phyloP scores from a whole-genome alignment of 2,113 vertebrate species.

The Hippocampus mohnikei region DNA sequence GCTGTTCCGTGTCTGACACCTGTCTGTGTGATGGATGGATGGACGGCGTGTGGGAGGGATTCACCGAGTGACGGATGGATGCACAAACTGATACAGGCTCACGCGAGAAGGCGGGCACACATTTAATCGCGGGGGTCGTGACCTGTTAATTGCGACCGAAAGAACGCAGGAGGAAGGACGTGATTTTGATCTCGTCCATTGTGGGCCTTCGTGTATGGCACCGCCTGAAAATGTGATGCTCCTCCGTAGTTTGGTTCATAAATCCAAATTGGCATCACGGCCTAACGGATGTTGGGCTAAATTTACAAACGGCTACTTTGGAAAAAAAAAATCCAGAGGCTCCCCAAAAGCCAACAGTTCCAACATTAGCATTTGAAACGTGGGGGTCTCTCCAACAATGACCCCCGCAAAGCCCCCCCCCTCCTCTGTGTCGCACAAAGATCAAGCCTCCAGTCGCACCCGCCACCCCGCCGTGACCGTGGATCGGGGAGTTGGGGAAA shows the following conservation, averaged over 20 bases:
- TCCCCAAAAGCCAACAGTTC: slow-evolving; percentile 44
- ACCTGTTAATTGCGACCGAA: slow-evolving; percentile 54
- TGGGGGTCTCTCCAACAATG: slow-evolving; percentile 52
- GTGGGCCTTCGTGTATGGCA: slow-evolving; percentile 12
- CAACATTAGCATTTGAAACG: slow-evolving; percentile 67
- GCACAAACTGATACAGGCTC: slow-evolving; percentile 58
- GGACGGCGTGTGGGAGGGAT: slow-evolving; percentile 22
- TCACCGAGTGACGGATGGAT: slow-evolving; percentile 48
- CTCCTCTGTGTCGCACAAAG: slow-evolving; percentile 41
- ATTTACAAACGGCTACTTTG: slow-evolving; percentile 45
- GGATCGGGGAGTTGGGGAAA: slow-evolving; percentile 47
- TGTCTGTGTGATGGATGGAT: slow-evolving; percentile 62
- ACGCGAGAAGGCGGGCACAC: slow-evolving; percentile 42
- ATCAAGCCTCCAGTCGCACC: slow-evolving; percentile 42
- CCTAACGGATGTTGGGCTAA: background rate
- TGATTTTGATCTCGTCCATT: slow-evolving; percentile 27
- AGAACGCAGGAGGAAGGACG: slow-evolving; percentile 22
- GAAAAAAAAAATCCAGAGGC: slow-evolving; percentile 25
- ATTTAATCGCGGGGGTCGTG: slow-evolving; percentile 57
- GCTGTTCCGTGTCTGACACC: slow-evolving; percentile 55
- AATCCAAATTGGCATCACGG: background rate
- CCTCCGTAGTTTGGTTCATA: background rate
- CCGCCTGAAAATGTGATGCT: slow-evolving; percentile 9
- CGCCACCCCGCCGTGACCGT: slow-evolving; percentile 25
- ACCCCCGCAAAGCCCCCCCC: slow-evolving; percentile 25